Evolutionary conservation across 1,140 invertebrate genomes (phyloP).

Genomic region (Phortica variegata): DNA sequence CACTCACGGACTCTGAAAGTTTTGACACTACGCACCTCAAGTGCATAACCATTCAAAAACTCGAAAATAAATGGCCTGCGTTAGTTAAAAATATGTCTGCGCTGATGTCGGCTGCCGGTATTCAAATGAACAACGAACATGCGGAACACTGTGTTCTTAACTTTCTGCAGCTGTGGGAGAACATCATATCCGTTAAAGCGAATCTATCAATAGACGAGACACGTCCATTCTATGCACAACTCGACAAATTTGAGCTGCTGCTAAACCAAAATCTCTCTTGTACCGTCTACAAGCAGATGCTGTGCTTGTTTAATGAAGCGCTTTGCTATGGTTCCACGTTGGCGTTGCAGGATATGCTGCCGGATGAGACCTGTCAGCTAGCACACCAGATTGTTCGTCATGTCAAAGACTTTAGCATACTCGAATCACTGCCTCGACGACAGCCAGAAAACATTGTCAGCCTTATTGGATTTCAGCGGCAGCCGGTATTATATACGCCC

Average conservation of each 20-base stretch:
- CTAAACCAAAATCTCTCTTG: constrained; percentile 72
- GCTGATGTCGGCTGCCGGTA: constrained; percentile 60
- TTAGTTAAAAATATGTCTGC: constrained; percentile 69
- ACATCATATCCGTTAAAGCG: constrained; percentile 87
- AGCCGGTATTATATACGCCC: constrained; percentile 26
- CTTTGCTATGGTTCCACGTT: constrained; percentile 86
- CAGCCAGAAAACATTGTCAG: constrained; percentile 60
- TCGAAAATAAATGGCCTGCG: constrained; percentile 79
- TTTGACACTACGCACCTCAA: constrained; percentile 80
- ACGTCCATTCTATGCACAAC: constrained; percentile 81
- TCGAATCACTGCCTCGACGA: constrained; percentile 64
- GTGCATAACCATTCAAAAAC: constrained; percentile 78
- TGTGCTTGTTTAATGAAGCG: constrained; percentile 84
- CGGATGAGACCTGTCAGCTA: constrained; percentile 82
- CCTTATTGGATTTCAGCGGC: constrained; percentile 61
- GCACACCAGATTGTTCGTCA: constrained; percentile 81
- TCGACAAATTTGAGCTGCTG: constrained; percentile 77
- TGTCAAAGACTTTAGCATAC: constrained; percentile 78
- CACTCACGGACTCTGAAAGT: constrained; percentile 74
- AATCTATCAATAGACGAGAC: constrained; percentile 86
- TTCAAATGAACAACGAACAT: constrained; percentile 62
- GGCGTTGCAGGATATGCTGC: constrained; percentile 80
- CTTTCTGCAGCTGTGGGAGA: constrained; percentile 83
- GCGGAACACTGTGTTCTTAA: constrained; percentile 73
- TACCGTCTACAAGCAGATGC: constrained; percentile 79